These are phyloP conservation scores for Cydia fagiglandana DNA, from an alignment of 1,140 invertebrate species.

Conservation along the genomic window DNA sequence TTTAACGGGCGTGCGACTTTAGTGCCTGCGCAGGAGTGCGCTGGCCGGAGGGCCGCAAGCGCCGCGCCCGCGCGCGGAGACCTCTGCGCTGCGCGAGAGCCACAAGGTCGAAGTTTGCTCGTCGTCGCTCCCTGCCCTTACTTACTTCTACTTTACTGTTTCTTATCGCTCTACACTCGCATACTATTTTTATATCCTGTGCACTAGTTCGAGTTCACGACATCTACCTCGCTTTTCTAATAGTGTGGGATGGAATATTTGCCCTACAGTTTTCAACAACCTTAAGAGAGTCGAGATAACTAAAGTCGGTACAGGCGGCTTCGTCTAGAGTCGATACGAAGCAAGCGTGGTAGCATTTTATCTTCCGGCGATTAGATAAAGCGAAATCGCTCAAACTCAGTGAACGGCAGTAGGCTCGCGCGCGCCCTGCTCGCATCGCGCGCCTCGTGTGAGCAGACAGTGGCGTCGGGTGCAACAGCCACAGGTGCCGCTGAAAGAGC, in stretches of 20 bases:
- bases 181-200: conserved; percentile 39
- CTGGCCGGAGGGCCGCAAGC: conserved; percentile 18
- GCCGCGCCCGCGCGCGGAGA: conserved; percentile 2
- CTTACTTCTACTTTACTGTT: background rate
- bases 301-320: background rate
- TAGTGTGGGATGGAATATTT: conserved; percentile 18
- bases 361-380: conserved; percentile 67
- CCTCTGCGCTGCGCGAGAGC: conserved; percentile 6
- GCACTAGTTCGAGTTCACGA: conserved; percentile 38
- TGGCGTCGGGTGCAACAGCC: background rate
- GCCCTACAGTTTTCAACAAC: background rate
- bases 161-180: conserved; percentile 39
- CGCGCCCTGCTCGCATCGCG: conserved; percentile 37
- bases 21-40: conserved; percentile 34
- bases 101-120: conserved; percentile 11
- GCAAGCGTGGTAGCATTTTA: conserved; percentile 52
- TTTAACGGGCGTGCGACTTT: conserved; percentile 35
- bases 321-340: conserved; percentile 34
- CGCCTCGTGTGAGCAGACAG: conserved; percentile 12
- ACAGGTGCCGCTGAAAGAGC: background rate
- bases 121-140: conserved; percentile 14
- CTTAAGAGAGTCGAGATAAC: background rate
- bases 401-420: conserved; percentile 49
- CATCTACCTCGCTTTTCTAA: conserved; percentile 23
- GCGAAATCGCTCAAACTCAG: conserved; percentile 56